phyloP scores from a whole-genome alignment of 2,113 vertebrate genomes.

The Pseudorectes ferrugineus region DNA sequence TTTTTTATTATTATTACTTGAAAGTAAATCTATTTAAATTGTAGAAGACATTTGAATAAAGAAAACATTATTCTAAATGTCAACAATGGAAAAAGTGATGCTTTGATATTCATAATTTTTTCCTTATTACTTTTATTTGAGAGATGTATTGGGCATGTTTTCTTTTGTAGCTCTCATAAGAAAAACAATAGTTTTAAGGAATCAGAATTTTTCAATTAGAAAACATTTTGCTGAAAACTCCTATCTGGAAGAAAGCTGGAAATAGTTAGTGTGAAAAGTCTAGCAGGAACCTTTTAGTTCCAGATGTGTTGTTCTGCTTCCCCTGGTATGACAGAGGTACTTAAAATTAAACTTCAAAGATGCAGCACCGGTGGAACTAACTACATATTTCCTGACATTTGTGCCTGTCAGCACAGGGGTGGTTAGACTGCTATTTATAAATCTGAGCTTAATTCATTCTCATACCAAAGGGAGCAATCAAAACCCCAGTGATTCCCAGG shows the following conservation, averaged over 20 bases:
- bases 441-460: background rate
- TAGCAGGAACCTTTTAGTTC: constrained; percentile 10
- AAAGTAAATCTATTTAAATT: background rate
- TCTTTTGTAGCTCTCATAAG: background rate
- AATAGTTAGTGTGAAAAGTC: background rate
- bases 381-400: background rate
- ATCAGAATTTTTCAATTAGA: background rate
- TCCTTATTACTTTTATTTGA: background rate
- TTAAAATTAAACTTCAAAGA: constrained; percentile 17
- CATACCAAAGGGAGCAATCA: background rate
- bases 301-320: background rate
- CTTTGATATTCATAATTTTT: background rate
- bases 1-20: background rate
- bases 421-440: background rate
- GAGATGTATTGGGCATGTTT: background rate
- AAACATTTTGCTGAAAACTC: background rate
- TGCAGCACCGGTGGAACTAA: background rate
- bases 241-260: background rate
- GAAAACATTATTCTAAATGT: background rate
- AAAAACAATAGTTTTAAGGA: background rate
- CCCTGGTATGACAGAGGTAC: background rate
- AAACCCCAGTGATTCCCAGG: background rate
- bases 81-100: background rate
- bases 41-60: background rate
- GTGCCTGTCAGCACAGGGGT: background rate